These are phyloP conservation scores for Gallinago stenura DNA, from an alignment of 2,797 vertebrate genomes.

Conservation along the genomic window DNA sequence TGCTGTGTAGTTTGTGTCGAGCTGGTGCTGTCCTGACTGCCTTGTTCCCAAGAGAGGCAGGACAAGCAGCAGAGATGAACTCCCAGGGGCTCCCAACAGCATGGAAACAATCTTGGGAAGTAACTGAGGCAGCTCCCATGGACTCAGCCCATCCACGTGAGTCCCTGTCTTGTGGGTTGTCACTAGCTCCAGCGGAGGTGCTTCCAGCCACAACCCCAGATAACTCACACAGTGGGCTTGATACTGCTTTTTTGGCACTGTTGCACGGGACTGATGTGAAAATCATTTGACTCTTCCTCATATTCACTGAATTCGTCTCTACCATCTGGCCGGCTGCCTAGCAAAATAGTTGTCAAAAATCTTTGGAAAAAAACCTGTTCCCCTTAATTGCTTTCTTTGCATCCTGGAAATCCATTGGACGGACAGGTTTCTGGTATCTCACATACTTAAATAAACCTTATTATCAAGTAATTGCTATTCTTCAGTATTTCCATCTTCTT, in stretches of 20 bases:
- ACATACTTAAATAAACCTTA: conserved; percentile 36
- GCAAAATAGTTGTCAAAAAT: conserved; percentile 28
- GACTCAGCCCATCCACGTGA: rapidly evolving
- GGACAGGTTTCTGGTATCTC: neutral
- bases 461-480: conserved; percentile 42
- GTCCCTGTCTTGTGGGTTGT: neutral
- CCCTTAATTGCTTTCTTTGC: conserved; percentile 15
- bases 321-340: neutral
- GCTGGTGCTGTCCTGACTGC: neutral
- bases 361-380: neutral
- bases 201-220: neutral
- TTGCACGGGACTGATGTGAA: neutral
- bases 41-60: neutral
- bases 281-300: neutral
- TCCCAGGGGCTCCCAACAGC: neutral
- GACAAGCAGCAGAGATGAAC: conserved; percentile 3
- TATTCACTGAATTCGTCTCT: neutral
- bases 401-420: neutral
- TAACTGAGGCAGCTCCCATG: neutral
- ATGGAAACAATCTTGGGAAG: neutral
- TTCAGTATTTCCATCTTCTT: conserved; percentile 25
- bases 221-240: neutral
- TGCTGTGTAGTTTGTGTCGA: neutral
- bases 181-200: neutral
- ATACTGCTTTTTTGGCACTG: neutral